These are phyloP conservation scores for Podarcis muralis DNA, from an alignment of 2,113 vertebrate species.

Conservation along the genomic window DNA sequence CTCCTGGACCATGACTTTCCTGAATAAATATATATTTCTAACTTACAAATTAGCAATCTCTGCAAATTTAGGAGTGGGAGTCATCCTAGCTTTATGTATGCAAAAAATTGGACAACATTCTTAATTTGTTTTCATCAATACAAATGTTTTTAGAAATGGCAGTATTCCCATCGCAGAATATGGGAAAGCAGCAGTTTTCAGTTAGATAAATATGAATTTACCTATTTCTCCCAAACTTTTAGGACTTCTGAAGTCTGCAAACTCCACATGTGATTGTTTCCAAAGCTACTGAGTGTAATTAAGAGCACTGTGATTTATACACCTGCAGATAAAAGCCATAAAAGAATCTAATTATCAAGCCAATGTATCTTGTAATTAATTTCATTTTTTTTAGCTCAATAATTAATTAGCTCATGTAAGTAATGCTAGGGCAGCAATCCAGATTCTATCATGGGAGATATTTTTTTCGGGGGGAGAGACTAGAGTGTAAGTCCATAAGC, in stretches of 20 bases:
- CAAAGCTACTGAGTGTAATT: background rate
- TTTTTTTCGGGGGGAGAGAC: background rate
- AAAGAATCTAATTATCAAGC: conserved; percentile 14
- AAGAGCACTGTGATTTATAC: background rate
- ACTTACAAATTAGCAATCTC: no score
- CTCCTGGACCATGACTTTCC: no score
- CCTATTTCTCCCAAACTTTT: background rate
- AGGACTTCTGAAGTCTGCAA: background rate
- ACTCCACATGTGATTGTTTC: background rate
- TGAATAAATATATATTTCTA: no score
- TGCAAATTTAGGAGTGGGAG: no score
- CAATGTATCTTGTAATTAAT: conserved; percentile 6
- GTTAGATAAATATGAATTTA: background rate
- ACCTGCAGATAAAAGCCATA: conserved; percentile 28
- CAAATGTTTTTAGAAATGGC: no score
- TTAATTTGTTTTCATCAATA: no score
- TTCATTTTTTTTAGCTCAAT: conserved; percentile 9
- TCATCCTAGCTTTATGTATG: no score
- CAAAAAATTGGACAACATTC: no score
- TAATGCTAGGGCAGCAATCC: background rate
- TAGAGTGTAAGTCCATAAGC: background rate
- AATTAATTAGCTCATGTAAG: conserved; percentile 15
- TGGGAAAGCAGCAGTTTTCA: background rate
- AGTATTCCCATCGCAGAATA: background rate
- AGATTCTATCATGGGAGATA: background rate